Evolutionary conservation across 1,140 invertebrate species (phyloP).

Genomic region (Lepidurus apus): DNA sequence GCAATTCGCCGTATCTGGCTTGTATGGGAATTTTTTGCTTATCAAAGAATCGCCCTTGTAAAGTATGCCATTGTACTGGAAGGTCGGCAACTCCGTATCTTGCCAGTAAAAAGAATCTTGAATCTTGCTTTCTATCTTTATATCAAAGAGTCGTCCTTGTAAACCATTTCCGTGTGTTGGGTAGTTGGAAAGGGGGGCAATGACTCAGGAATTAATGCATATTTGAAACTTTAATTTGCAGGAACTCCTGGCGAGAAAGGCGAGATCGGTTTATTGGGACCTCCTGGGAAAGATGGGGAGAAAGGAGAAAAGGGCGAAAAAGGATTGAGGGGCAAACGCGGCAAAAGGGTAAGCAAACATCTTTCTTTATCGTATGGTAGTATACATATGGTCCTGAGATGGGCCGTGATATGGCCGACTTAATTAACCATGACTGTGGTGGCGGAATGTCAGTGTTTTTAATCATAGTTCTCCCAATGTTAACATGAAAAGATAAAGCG

Average conservation of each 20-base stretch:
- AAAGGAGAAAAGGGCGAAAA: constrained; percentile 66
- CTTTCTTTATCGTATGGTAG: constrained; percentile 28
- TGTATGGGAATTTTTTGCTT: too few relatives aligned
- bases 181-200: neutral
- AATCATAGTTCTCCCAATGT: neutral
- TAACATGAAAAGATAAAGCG: neutral
- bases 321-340: constrained; percentile 70
- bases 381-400: constrained; percentile 35
- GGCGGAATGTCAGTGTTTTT: constrained; percentile 20
- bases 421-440: constrained; percentile 7
- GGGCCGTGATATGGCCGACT: constrained; percentile 8
- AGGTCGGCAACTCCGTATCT: too few relatives aligned
- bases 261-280: constrained; percentile 63
- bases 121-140: too few relatives aligned
- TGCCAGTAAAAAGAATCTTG: too few relatives aligned
- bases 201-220: neutral
- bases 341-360: constrained; percentile 60
- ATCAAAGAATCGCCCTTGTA: too few relatives aligned
- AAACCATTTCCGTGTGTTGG: too few relatives aligned
- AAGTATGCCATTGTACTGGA: too few relatives aligned
- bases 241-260: constrained; percentile 53
- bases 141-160: too few relatives aligned
- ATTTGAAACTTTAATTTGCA: constrained; percentile 35
- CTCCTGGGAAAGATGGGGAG: constrained; percentile 56
- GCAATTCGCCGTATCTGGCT: too few relatives aligned